Conservation (phyloP, 64 coral and sea anemone species). For the Stichodactyla helianthus region DNA sequence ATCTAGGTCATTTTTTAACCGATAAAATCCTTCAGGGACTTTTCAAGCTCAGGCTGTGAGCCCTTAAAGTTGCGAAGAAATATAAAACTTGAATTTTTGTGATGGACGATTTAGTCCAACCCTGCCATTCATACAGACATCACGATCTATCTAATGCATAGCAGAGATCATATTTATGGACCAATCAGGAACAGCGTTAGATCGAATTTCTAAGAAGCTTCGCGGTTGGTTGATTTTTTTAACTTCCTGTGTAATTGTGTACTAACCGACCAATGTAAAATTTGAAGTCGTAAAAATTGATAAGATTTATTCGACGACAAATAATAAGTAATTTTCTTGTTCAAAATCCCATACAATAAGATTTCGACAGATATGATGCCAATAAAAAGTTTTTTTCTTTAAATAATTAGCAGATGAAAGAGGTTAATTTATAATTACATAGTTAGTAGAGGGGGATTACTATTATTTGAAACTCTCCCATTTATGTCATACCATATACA, state of each 20-base stretch:
- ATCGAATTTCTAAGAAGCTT: not conserved
- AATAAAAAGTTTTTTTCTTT: no score
- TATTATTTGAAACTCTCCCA: no score
- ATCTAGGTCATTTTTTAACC: not conserved
- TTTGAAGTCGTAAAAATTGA: no score
- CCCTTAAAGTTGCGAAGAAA: not conserved
- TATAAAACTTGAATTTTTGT: not conserved
- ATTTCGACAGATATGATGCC: no score
- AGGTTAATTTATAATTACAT: not conserved
- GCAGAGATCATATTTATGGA: not conserved
- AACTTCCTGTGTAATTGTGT: not conserved
- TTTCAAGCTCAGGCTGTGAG: conserved; percentile 5
- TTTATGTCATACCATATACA: no score
- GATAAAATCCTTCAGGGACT: not conserved
- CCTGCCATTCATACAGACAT: not conserved
- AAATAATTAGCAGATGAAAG: no score
- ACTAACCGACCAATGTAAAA: no score
- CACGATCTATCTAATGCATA: not conserved
- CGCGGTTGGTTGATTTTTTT: not conserved
- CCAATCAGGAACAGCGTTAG: not conserved
- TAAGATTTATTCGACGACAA: no score
- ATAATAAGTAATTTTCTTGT: no score
- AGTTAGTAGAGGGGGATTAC: not conserved
- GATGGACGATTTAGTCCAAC: not conserved
- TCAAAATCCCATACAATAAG: no score